These are phyloP conservation scores for Lates calcarifer DNA, from an alignment of 2,113 vertebrate species.

Conservation along the genomic window DNA sequence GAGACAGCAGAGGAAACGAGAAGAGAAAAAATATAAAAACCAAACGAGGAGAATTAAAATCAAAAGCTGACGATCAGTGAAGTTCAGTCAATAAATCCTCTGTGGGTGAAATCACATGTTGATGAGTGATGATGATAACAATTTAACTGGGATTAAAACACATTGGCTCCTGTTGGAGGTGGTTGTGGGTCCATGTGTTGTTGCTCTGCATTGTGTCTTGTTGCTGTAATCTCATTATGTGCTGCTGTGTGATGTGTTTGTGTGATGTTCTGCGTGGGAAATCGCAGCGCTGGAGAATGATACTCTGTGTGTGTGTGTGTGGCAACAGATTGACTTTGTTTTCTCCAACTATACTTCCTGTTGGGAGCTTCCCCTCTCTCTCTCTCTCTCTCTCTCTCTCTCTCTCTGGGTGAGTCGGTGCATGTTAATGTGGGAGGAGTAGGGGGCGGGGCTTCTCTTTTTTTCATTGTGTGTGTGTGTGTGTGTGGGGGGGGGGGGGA, in stretches of 20 bases:
- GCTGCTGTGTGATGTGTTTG: constrained; percentile 45
- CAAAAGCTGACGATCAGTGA: background rate
- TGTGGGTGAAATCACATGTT: background rate
- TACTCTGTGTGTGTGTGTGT: background rate
- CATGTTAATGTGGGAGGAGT: constrained; percentile 43
- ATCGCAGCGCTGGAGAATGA: background rate
- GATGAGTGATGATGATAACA: background rate
- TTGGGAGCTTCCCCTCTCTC: constrained; percentile 48
- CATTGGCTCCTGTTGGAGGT: background rate
- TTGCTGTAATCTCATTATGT: constrained; percentile 36
- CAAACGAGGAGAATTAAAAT: background rate
- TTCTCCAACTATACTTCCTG: constrained; percentile 71
- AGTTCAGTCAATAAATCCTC: background rate
- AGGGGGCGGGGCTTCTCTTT: constrained; percentile 26
- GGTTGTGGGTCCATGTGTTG: background rate
- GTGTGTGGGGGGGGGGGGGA: background rate
- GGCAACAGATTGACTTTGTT: constrained; percentile 61
- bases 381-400: constrained; percentile 28
- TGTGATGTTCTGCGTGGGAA: constrained; percentile 44
- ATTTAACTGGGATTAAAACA: background rate
- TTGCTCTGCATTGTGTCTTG: background rate
- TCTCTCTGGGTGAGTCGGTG: constrained; percentile 45
- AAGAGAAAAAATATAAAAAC: background rate
- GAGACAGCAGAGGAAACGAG: background rate
- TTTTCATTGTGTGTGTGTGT: too few species aligned